phyloP scores from a whole-genome alignment of 2,113 vertebrate species.

The Lamprotornis superbus region DNA sequence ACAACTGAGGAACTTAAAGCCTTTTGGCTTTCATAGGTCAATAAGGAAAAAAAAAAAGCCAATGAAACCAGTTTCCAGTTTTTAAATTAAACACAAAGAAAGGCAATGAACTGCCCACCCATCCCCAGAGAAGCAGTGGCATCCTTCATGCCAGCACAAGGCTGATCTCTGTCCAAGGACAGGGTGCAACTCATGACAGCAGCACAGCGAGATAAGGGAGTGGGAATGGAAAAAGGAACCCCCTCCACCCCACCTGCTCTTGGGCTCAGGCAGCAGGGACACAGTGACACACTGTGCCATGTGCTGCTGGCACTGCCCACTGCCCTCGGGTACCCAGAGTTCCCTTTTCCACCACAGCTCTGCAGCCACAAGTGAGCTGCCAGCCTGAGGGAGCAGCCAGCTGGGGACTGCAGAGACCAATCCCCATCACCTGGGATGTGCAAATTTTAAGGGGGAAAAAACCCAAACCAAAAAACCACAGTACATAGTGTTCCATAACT shows the following conservation, averaged over 20 bases:
- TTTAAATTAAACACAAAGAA: conserved; percentile 54
- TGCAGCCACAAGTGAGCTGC: background rate
- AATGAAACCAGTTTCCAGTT: conserved; percentile 48
- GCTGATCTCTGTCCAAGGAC: background rate
- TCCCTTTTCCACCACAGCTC: background rate
- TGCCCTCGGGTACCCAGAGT: accelerated
- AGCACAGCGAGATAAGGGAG: conserved; percentile 5
- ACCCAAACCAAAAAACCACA: background rate
- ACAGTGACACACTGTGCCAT: background rate
- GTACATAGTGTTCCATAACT: background rate
- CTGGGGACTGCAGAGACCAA: background rate
- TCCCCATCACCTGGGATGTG: background rate
- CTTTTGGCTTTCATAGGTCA: conserved; percentile 30
- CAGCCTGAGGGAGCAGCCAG: background rate
- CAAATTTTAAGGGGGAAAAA: background rate
- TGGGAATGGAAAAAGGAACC: background rate
- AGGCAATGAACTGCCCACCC: conserved; percentile 44
- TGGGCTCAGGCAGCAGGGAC: background rate
- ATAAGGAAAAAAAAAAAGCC: background rate
- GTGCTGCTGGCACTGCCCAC: background rate
- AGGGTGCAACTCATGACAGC: background rate
- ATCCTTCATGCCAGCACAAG: conserved; percentile 9
- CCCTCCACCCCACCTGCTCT: background rate
- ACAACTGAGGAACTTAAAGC: conserved; percentile 43
- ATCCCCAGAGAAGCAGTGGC: background rate